Percentiles rank a stretch among this genome's conserved stretches.
Evolutionary conservation across 2,888 invertebrate genomes (phyloP).

Genomic region (Chloroclysta siterata): DNA sequence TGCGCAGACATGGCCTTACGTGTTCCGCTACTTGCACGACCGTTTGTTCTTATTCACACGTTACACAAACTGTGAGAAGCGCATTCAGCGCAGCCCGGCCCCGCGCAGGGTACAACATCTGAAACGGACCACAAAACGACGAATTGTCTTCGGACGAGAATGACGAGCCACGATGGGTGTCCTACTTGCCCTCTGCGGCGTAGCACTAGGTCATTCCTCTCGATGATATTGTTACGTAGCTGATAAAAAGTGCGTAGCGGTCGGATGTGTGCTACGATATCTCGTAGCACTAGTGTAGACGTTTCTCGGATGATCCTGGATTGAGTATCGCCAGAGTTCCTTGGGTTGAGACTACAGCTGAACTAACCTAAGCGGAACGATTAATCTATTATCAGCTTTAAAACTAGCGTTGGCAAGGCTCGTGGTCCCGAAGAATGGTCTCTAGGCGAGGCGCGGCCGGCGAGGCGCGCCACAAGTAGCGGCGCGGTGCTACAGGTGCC

Average conservation of each 20-base stretch:
- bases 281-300: constrained; percentile 15
- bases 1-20: background rate
- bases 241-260: constrained; percentile 4
- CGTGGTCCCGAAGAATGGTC: too few relatives aligned
- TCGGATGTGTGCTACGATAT: constrained; percentile 31
- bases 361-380: too few relatives aligned
- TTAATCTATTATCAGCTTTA: too few relatives aligned
- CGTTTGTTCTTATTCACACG: constrained; percentile 27
- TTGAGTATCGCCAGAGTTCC: too few relatives aligned
- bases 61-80: constrained; percentile 24
- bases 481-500: constrained; percentile 53
- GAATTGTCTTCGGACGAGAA: background rate
- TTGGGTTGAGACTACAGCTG: too few relatives aligned
- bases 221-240: too few relatives aligned
- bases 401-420: too few relatives aligned
- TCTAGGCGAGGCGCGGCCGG: too few relatives aligned
- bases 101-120: too few relatives aligned
- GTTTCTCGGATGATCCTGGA: background rate
- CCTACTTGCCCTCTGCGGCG: background rate
- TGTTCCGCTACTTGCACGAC: constrained; percentile 8
- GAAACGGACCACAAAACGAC: background rate
- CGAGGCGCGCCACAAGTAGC: background rate
- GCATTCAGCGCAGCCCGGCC: constrained; percentile 15
- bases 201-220: constrained; percentile 6
- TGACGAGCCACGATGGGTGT: background rate